Percentiles rank a stretch among this genome's conserved stretches.
Evolutionary conservation across 2,797 vertebrate species (phyloP).

Genomic region (Hydrocynus forskahlii): DNA sequence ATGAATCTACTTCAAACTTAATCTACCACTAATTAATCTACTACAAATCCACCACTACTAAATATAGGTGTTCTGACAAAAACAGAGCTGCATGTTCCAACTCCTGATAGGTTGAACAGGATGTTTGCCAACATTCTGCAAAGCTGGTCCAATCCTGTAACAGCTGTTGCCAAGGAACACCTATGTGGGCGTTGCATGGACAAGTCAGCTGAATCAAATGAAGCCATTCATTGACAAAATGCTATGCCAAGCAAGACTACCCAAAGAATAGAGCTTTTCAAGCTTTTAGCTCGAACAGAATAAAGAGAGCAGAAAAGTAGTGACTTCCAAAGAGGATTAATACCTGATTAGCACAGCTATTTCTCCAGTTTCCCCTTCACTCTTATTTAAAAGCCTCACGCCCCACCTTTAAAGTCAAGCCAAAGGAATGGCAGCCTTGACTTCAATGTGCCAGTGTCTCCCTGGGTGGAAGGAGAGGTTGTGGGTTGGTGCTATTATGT

Average conservation of each 20-base stretch:
- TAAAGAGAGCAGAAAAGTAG: neutral
- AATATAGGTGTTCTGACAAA: too few relatives aligned
- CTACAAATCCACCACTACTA: too few relatives aligned
- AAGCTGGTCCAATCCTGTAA: neutral
- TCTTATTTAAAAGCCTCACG: neutral
- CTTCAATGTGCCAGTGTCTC: slow-evolving; percentile 59
- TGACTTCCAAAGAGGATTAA: neutral
- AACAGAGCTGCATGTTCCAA: too few relatives aligned
- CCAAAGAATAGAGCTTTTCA: slow-evolving; percentile 6
- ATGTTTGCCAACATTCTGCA: neutral
- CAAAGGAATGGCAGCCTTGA: slow-evolving; percentile 53
- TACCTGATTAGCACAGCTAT: neutral
- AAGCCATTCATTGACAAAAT: slow-evolving; percentile 13
- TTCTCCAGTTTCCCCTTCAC: neutral
- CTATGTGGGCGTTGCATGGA: neutral
- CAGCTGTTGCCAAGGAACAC: neutral
- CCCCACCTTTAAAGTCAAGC: slow-evolving; percentile 42
- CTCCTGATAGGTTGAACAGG: neutral
- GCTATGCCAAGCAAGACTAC: neutral
- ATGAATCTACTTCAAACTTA: too few relatives aligned
- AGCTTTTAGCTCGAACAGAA: slow-evolving; percentile 14
- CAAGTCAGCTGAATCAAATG: slow-evolving; percentile 25
- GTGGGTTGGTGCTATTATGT: slow-evolving; percentile 46
- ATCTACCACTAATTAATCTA: too few relatives aligned
- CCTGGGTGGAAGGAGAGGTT: slow-evolving; percentile 59